Conservation (phyloP, 2,797 vertebrate genomes). For the Clarias platycephalus region DNA sequence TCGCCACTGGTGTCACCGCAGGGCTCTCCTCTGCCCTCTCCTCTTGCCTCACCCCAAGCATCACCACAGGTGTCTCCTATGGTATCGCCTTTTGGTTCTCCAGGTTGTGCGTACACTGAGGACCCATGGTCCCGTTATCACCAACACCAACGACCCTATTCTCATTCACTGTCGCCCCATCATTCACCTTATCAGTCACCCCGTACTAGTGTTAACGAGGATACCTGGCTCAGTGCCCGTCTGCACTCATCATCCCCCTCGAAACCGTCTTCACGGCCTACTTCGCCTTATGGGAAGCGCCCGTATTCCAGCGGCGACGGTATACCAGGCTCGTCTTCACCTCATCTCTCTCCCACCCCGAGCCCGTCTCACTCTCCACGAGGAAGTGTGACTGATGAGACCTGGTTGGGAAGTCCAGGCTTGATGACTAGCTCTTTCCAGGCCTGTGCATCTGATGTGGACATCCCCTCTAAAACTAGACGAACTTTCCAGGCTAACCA, state of each 20-base stretch:
- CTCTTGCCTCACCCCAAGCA: conserved; percentile 81
- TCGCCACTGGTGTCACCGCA: conserved; percentile 84
- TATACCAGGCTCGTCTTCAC: conserved; percentile 80
- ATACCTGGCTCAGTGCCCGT: conserved; percentile 86
- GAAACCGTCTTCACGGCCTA: conserved; percentile 87
- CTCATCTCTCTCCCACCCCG: conserved; percentile 86
- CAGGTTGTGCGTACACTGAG: conserved; percentile 82
- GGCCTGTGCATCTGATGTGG: conserved; percentile 79
- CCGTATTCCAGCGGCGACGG: conserved; percentile 88
- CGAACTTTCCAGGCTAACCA: conserved; percentile 82
- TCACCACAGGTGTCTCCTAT: conserved; percentile 85
- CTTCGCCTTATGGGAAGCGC: conserved; percentile 91
- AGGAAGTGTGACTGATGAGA: conserved; percentile 89
- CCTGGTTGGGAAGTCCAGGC: conserved; percentile 79
- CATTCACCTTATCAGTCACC: conserved; percentile 89
- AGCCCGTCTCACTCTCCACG: conserved; percentile 88
- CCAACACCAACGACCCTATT: conserved; percentile 72
- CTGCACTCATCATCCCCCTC: conserved; percentile 77
- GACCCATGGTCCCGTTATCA: conserved; percentile 85
- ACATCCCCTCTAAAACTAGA: conserved; percentile 93
- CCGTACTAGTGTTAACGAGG: conserved; percentile 90
- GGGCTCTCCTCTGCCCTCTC: conserved; percentile 65
- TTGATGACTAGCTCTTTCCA: conserved; percentile 74
- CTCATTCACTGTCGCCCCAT: conserved; percentile 81
- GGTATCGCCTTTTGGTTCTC: conserved; percentile 79